These are phyloP conservation scores for Erpornis zantholeuca DNA, from an alignment of 2,113 vertebrate species.

Conservation along the genomic window DNA sequence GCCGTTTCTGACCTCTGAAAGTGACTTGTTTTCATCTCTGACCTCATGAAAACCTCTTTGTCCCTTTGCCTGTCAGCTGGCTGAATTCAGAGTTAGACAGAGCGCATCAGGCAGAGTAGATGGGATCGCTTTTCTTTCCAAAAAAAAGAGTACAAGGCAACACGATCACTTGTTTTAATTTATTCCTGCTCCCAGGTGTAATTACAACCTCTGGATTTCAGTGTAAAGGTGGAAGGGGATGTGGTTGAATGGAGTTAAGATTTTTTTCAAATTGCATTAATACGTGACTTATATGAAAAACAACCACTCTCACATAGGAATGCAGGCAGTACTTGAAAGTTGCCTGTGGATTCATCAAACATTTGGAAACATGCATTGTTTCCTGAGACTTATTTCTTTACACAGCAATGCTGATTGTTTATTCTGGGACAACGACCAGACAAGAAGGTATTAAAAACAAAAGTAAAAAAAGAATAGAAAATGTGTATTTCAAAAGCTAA, in stretches of 20 bases:
- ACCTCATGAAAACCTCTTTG: not conserved
- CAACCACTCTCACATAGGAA: not conserved
- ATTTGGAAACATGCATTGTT: not conserved
- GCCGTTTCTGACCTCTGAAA: not conserved
- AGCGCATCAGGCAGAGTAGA: not conserved
- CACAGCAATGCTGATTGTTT: not conserved
- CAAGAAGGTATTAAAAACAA: not conserved
- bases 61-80: not conserved
- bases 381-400: not conserved
- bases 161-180: not conserved
- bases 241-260: not conserved
- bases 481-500: not conserved
- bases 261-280: not conserved
- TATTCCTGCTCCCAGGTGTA: not conserved
- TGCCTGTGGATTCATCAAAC: slow-evolving; percentile 24
- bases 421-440: not conserved
- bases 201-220: not conserved
- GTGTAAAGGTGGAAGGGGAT: not conserved
- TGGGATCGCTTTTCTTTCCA: not conserved
- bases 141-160: not conserved
- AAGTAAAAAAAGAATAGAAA: not conserved
- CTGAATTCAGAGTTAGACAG: not conserved
- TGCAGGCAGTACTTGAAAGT: not conserved
- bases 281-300: slow-evolving; percentile 1
- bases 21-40: not conserved